phyloP scores from a whole-genome alignment of 2,113 vertebrate genomes.

The Aspidoscelis tigris region DNA sequence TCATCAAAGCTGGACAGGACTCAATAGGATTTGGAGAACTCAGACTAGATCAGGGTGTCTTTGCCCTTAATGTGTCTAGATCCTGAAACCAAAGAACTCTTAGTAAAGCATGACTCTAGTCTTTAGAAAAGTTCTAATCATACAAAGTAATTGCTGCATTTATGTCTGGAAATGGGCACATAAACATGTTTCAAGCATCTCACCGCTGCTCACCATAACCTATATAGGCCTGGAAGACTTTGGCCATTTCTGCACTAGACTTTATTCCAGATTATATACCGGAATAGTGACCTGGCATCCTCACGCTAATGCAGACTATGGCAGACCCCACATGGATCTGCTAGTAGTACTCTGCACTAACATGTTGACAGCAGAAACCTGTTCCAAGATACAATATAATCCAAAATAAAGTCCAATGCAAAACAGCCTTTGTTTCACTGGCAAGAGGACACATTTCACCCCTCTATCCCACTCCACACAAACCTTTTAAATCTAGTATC shows the following conservation, averaged over 20 bases:
- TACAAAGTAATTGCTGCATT: neutral
- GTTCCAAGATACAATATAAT: too few relatives aligned
- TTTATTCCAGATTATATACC: too few relatives aligned
- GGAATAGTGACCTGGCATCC: too few relatives aligned
- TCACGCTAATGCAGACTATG: too few relatives aligned
- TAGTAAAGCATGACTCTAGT: neutral
- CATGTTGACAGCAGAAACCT: too few relatives aligned
- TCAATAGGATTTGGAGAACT: neutral
- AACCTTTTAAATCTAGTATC: neutral
- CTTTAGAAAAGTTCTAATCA: neutral
- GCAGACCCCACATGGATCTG: too few relatives aligned
- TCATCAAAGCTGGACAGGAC: neutral
- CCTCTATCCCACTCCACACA: neutral
- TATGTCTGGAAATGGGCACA: neutral
- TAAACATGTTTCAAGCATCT: neutral
- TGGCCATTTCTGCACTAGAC: too few relatives aligned
- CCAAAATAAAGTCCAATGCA: too few relatives aligned
- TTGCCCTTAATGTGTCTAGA: too few relatives aligned
- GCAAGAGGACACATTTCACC: neutral
- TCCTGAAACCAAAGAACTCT: neutral
- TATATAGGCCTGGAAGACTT: neutral
- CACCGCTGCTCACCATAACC: neutral
- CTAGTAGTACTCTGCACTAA: too few relatives aligned
- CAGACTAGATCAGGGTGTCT: neutral
- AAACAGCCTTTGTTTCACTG: neutral